phyloP scores from a whole-genome alignment of 2,888 invertebrate genomes.

The Archips xylosteana region DNA sequence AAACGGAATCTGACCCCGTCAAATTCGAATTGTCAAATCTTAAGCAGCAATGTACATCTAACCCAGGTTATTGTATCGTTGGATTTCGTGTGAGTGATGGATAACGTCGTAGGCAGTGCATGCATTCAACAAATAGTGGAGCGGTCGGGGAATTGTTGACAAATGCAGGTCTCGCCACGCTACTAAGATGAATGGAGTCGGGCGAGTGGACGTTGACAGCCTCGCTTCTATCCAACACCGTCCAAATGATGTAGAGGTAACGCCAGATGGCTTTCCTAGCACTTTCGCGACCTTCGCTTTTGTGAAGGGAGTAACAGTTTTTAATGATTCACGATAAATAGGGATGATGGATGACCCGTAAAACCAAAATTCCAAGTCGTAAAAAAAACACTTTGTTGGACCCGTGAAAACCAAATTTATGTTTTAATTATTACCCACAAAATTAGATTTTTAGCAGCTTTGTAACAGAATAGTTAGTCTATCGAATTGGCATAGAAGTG shows the following conservation, averaged over 20 bases:
- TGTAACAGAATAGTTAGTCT: too few relatives aligned
- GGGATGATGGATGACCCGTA: too few relatives aligned
- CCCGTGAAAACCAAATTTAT: too few relatives aligned
- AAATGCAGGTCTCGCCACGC: slow-evolving; percentile 41
- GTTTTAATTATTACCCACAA: too few relatives aligned
- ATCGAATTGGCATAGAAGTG: too few relatives aligned
- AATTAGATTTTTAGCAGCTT: too few relatives aligned
- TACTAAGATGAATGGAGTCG: slow-evolving; percentile 42
- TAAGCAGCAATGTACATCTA: slow-evolving; percentile 17
- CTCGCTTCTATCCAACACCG: neutral
- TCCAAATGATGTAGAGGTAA: neutral
- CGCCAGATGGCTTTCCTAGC: neutral
- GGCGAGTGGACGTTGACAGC: slow-evolving; percentile 22
- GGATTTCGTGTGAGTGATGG: slow-evolving; percentile 36
- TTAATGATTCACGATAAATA: too few relatives aligned
- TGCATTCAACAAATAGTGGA: slow-evolving; percentile 45
- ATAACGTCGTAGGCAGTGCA: slow-evolving; percentile 44
- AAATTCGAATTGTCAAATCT: too few relatives aligned
- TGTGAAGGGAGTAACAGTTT: too few relatives aligned
- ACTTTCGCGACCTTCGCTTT: neutral
- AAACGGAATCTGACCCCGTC: neutral
- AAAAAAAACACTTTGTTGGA: too few relatives aligned
- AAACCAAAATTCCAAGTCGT: too few relatives aligned
- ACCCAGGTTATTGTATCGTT: slow-evolving; percentile 3
- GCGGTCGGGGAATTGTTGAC: slow-evolving; percentile 44